Percentiles rank a stretch among this genome's conserved stretches.
These are phyloP conservation scores for Sebastolobus alascanus DNA, from an alignment of 2,797 vertebrate species.

Conservation along the genomic window DNA sequence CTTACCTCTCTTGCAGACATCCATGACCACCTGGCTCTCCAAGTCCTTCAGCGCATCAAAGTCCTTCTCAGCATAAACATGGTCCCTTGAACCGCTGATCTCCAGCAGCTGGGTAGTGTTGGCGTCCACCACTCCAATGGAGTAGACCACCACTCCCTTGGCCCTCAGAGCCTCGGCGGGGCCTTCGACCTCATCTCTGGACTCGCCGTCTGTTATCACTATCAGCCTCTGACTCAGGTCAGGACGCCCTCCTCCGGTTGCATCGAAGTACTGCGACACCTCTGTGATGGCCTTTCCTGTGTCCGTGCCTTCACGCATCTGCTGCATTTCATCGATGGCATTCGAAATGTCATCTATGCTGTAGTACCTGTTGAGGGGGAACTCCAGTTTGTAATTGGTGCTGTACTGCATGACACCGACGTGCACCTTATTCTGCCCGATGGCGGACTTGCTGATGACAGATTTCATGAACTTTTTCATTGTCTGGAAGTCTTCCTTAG, in stretches of 20 bases:
- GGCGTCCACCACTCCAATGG: constrained; percentile 79
- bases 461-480: constrained; percentile 79
- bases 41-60: constrained; percentile 78
- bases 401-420: constrained; percentile 87
- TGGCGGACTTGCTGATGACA: constrained; percentile 70
- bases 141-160: constrained; percentile 79
- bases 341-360: constrained; percentile 43
- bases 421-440: constrained; percentile 77
- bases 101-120: constrained; percentile 73
- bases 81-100: constrained; percentile 73
- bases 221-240: constrained; percentile 80
- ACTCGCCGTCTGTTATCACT: constrained; percentile 83
- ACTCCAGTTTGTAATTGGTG: constrained; percentile 58
- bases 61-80: constrained; percentile 61
- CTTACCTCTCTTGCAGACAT: constrained; percentile 84
- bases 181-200: constrained; percentile 74
- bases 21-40: constrained; percentile 76
- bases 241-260: constrained; percentile 56
- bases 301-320: constrained; percentile 43
- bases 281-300: constrained; percentile 79
- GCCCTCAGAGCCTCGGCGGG: constrained; percentile 78
- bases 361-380: constrained; percentile 69
- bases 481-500: constrained; percentile 48
- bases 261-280: constrained; percentile 51
- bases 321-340: constrained; percentile 61